Evolutionary conservation across 2,113 vertebrate genomes (phyloP).

Genomic region (Sclerurus mexicanus): DNA sequence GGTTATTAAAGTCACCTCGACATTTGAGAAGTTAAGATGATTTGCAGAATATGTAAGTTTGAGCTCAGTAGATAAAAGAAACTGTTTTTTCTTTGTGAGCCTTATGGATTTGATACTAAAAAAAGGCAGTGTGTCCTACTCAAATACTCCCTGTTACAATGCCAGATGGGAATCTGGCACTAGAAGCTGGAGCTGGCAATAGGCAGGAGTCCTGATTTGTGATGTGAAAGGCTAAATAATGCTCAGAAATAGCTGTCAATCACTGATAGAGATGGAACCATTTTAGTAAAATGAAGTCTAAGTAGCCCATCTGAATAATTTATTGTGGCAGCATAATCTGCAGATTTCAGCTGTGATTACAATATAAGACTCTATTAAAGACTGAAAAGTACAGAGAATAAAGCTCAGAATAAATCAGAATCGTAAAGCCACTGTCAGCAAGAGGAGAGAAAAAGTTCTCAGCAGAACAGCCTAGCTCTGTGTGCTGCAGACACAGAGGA

Average conservation of each 20-base stretch:
- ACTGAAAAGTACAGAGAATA: constrained; percentile 41
- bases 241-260: constrained; percentile 24
- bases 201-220: constrained; percentile 9
- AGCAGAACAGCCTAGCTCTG: not conserved
- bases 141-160: not conserved
- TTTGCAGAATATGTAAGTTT: constrained; percentile 13
- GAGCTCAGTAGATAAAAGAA: constrained; percentile 53
- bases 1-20: constrained; percentile 33
- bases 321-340: constrained; percentile 52
- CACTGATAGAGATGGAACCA: constrained; percentile 14
- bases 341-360: constrained; percentile 62
- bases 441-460: not conserved
- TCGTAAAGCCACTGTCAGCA: not conserved
- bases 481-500: rapidly evolving
- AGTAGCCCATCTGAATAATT: constrained; percentile 62
- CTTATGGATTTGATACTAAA: constrained; percentile 51
- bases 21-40: constrained; percentile 33
- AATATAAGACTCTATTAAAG: constrained; percentile 38
- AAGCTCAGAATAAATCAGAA: constrained; percentile 41
- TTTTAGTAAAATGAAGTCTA: constrained; percentile 42
- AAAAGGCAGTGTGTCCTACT: constrained; percentile 13
- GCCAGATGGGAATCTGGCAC: constrained; percentile 42
- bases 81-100: constrained; percentile 14
- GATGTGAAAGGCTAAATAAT: constrained; percentile 53
- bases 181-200: constrained; percentile 12